Base-by-base conservation (phyloP, 2,113 vertebrate genomes). In the Chaetops frenatus region DNA sequence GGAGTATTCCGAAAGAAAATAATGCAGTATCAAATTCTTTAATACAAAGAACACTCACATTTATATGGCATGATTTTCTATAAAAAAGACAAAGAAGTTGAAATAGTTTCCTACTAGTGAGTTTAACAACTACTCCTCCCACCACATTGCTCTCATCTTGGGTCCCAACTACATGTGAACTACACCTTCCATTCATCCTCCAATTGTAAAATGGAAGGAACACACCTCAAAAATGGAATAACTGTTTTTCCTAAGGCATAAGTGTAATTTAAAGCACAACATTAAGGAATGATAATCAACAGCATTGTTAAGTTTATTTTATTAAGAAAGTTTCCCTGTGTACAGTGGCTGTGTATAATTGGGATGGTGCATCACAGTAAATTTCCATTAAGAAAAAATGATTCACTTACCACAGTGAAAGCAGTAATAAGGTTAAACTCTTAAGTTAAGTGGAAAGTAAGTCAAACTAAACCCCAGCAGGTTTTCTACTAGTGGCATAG, bases 391-490 rank as follows among this genome's bases (percentile, higher is more conserved):
- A 84, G 85, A 90, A 97, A 90, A 76, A 90, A 92, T 77, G 80
- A 88, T 85, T 96, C 92, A 80, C 73, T 93, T 87, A 85, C 64
- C 50, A 53, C 42, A 80, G 82, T 40, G 57, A 95, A 96, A 88
- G 74, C 54, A 91, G 50, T 76, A 95, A 94, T 95, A 88, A 90
- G 80, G 86, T 94, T 95, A 94, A 94, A 93, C 51, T 96, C 95
- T 84, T 93, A 61, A 95, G 89, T 83, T 94, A 96, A 91, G 82
- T 94, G 67, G 81, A 93, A 95, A 95, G 88, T 93, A 90, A 96
- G 90, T 94, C 81, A 93, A 95, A 93, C 83, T 83, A 95, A 96
- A 96, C 93, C 90, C 88, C 96, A 96, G 83, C 92, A 96, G 93
- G 93, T 85, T 97, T 95, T 67, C 82, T 85, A 76, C 81, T 57